Conservation (phyloP, 2,797 vertebrate genomes). For the Pangasius macronema region DNA sequence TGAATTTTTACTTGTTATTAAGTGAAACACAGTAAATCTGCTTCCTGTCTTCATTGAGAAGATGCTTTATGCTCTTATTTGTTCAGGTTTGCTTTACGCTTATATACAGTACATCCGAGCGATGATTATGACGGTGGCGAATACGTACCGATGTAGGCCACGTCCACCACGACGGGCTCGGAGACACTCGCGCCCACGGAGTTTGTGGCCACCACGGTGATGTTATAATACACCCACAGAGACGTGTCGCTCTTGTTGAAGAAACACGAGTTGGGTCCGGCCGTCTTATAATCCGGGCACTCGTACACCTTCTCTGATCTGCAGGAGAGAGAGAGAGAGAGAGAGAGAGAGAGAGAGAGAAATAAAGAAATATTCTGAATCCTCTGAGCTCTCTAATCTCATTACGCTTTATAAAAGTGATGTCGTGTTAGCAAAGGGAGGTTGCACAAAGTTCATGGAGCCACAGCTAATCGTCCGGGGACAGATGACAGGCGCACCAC, state of each 20-base stretch:
- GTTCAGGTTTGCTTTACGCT: not conserved
- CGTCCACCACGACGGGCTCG: conserved; percentile 80
- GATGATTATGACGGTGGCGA: not conserved
- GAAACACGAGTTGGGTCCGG: conserved; percentile 89
- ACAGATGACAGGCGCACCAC: too few relatives aligned
- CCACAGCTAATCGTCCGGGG: too few relatives aligned
- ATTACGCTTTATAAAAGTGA: not conserved
- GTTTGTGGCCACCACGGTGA: conserved; percentile 87
- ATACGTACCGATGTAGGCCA: conserved; percentile 85
- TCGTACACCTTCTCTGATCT: conserved; percentile 73
- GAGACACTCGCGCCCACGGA: conserved; percentile 80
- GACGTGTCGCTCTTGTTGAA: conserved; percentile 87
- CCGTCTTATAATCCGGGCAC: conserved; percentile 88
- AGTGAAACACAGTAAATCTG: not conserved
- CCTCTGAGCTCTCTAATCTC: not conserved
- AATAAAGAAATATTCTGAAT: not conserved
- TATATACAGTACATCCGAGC: not conserved
- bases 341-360: not conserved
- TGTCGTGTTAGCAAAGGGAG: not conserved
- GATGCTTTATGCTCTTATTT: not conserved
- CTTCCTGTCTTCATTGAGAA: not conserved
- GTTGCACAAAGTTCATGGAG: not conserved
- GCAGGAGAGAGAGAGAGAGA: not conserved
- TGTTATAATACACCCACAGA: conserved; percentile 85
- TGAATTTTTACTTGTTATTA: not conserved